Percentiles rank a stretch among this genome's conserved stretches.
These are phyloP conservation scores for Eupithecia abbreviata DNA, from an alignment of 2,888 invertebrate species.

Conservation along the genomic window DNA sequence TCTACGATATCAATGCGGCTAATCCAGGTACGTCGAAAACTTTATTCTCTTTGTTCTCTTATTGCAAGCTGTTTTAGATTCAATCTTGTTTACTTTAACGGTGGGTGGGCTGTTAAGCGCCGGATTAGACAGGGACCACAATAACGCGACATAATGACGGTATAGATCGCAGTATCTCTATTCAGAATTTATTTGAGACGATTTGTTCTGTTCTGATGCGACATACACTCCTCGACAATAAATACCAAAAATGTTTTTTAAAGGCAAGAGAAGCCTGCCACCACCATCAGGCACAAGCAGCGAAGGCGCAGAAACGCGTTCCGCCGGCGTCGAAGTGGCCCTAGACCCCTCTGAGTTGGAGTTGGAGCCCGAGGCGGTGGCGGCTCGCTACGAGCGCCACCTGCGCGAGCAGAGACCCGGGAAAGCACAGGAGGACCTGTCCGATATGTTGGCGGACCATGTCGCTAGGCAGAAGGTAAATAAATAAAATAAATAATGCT, in stretches of 20 bases:
- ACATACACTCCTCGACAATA: not conserved
- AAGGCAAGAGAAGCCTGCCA: slow-evolving; percentile 60
- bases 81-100: not conserved
- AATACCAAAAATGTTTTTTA: not conserved
- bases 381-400: slow-evolving; percentile 97
- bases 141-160: too few relatives aligned
- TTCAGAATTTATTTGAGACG: not conserved
- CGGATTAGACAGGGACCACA: not conserved
- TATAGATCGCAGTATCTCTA: not conserved
- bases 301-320: slow-evolving; percentile 50
- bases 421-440: slow-evolving; percentile 94
- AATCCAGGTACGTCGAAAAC: slow-evolving; percentile 62
- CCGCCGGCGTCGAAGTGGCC: slow-evolving; percentile 95
- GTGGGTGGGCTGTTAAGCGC: not conserved
- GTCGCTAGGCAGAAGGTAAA: slow-evolving; percentile 96
- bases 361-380: slow-evolving; percentile 97
- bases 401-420: slow-evolving; percentile 96
- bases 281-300: slow-evolving; percentile 52
- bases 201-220: not conserved
- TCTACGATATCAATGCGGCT: slow-evolving; percentile 94
- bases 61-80: not conserved
- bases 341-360: slow-evolving; percentile 99
- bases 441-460: slow-evolving; percentile 99
- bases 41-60: not conserved
- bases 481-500: too few relatives aligned